Conservation (phyloP, 2,797 vertebrate genomes). For the Lophura swinhoii region DNA sequence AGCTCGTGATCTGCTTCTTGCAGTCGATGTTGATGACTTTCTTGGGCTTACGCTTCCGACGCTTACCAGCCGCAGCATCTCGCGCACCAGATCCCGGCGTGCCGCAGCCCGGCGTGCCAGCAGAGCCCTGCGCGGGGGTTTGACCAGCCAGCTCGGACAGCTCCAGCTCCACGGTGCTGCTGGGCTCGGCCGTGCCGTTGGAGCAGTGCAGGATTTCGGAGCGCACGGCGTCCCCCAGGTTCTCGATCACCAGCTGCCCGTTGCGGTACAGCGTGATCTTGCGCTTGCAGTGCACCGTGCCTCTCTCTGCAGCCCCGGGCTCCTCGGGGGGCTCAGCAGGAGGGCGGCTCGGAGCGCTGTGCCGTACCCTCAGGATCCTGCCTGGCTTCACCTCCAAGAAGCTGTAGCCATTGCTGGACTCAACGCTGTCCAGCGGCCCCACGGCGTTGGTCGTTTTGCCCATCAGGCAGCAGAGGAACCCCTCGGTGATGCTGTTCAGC, state of each 20-base stretch:
- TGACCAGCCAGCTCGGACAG: constrained; percentile 80
- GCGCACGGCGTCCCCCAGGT: constrained; percentile 88
- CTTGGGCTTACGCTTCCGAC: constrained; percentile 88
- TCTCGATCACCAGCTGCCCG: constrained; percentile 94
- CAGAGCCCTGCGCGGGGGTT: constrained; percentile 6
- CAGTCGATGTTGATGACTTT: constrained; percentile 91
- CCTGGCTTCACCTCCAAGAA: constrained; percentile 97
- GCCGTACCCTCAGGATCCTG: constrained; percentile 89
- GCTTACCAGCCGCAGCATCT: constrained; percentile 33
- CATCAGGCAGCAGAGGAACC: constrained; percentile 93
- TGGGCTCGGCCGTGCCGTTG: constrained; percentile 84
- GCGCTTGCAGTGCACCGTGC: constrained; percentile 90
- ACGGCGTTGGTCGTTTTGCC: constrained; percentile 90
- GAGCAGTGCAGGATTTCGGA: constrained; percentile 91
- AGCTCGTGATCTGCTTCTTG: constrained; percentile 90
- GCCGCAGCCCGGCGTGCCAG: constrained; percentile 52
- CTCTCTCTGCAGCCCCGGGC: background rate
- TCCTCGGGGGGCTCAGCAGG: background rate
- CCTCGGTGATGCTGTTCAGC: constrained; percentile 93
- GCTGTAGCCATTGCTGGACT: constrained; percentile 88
- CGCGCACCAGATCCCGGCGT: constrained; percentile 50
- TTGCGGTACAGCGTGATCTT: constrained; percentile 94
- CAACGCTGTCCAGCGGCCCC: constrained; percentile 87
- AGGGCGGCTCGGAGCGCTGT: constrained; percentile 80
- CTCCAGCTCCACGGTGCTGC: constrained; percentile 88